A percentile compares a stretch with the other conserved stretches of the same genome.
These are phyloP conservation scores for Otolemur crassicaudatus DNA, from an alignment of 2,797 vertebrate species.

Conservation along the genomic window DNA sequence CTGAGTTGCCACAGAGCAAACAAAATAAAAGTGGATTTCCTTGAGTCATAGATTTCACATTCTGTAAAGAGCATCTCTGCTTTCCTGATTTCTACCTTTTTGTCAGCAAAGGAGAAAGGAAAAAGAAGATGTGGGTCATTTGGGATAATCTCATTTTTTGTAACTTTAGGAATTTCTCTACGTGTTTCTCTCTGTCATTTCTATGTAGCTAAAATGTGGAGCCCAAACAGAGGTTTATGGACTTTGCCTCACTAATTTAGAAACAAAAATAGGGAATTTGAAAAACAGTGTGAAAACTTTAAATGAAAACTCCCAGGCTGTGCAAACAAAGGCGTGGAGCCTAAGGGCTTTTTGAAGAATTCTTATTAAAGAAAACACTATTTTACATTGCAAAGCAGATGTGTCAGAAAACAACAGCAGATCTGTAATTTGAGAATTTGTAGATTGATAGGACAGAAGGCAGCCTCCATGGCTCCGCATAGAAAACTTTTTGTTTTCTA, in stretches of 20 bases:
- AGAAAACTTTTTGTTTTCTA: conserved; percentile 62
- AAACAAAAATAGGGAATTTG: conserved; percentile 75
- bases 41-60: not conserved
- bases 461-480: conserved; percentile 48
- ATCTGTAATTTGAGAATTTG: conserved; percentile 70
- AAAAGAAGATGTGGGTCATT: conserved; percentile 4
- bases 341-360: conserved; percentile 78
- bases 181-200: not conserved
- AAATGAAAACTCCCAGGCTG: conserved; percentile 79
- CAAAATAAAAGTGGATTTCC: not conserved
- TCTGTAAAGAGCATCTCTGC: not conserved
- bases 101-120: not conserved
- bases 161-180: conserved; percentile 36
- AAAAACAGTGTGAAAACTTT: conserved; percentile 82
- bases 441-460: conserved; percentile 75
- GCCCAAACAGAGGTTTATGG: conserved; percentile 67
- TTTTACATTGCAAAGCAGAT: conserved; percentile 81
- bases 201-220: conserved; percentile 59
- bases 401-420: conserved; percentile 77
- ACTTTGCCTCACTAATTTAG: conserved; percentile 73
- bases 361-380: conserved; percentile 79
- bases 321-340: conserved; percentile 76
- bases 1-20: not conserved
- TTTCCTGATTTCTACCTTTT: not conserved
- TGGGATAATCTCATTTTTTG: conserved; percentile 48